Base-by-base conservation (phyloP, 2,797 vertebrate genomes). In the Propithecus deckenii region DNA sequence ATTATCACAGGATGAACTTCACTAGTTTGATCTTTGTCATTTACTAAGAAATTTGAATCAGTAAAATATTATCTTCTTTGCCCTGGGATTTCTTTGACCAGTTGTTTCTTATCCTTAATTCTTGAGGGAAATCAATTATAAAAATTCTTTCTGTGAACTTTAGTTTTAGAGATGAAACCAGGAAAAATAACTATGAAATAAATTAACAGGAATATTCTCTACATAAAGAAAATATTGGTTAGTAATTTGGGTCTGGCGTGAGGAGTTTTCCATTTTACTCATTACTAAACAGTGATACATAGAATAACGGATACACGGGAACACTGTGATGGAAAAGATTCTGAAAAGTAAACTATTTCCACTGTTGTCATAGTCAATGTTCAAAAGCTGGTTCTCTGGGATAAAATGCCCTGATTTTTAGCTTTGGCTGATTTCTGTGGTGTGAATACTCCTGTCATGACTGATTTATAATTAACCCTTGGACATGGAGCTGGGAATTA, bases 61-160 rank as follows among this genome's bases (percentile, higher is more conserved):
- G 12, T 43, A 28, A 80, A 83, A 95, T 90, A 75, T 61, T 41
- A 67, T 59, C 48, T 84, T 84, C 89, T 92, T 94, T 97, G 63
- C 17, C 25, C 30, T 94, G 15, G 17, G 28, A 95, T 75, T 89
- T 71, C 38, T n/a, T n/a, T 72, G 18, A 50, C 11, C 4, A 57
- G 2, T 52, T 92, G 89, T 46, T 96, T 69, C 65, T 79, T 91
- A 65, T 25, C 7, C 6, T 90, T 74, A 41, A 79, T 22, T 71
- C n/a, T 89, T 48, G 20, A 90, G 28, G 50, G 79, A 94, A 87
- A 74, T 57, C 4, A 22, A 32, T 75, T 38, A 41, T 43, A 71
- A 91, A 75, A 32, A 75, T n/a, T 57, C 18, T 43, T 83, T 88
- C 69, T 81, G n/a, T 17, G 22, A 59, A 20, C 4, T 92, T 96